A percentile compares a stretch with the other conserved stretches of the same genome.
Evolutionary conservation across 2,888 invertebrate genomes (phyloP).

Genomic region (Eristalinus sepulchralis): DNA sequence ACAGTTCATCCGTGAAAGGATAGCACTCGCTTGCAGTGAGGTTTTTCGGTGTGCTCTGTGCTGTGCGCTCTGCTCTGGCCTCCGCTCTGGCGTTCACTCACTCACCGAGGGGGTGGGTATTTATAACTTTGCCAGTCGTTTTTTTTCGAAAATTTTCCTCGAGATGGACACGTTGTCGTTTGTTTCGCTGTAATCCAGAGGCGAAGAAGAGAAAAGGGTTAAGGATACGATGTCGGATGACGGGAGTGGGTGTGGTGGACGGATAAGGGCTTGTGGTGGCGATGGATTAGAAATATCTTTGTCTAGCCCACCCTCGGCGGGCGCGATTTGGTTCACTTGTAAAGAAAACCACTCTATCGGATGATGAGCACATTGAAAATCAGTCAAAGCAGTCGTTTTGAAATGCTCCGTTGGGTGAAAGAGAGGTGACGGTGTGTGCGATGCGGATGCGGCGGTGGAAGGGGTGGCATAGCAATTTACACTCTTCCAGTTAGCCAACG

Average conservation of each 20-base stretch:
- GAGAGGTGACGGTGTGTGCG: neutral
- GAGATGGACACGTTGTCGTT: constrained; percentile 50
- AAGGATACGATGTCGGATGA: constrained; percentile 43
- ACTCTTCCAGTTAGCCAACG: constrained; percentile 32
- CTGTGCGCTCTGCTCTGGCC: constrained; percentile 28
- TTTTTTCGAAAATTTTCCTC: constrained; percentile 21
- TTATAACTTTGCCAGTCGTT: neutral
- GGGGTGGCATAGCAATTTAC: constrained; percentile 42
- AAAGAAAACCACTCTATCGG: constrained; percentile 70
- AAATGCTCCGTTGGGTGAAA: constrained; percentile 63
- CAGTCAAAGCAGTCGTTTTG: constrained; percentile 68
- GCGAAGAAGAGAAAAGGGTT: constrained; percentile 62
- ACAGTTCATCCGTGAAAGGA: constrained; percentile 71
- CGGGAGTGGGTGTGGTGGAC: constrained; percentile 9
- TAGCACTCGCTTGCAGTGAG: constrained; percentile 22
- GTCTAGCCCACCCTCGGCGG: constrained; percentile 56
- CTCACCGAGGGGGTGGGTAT: neutral
- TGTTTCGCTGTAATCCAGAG: constrained; percentile 30
- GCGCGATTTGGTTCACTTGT: constrained; percentile 66
- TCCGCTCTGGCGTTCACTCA: neutral
- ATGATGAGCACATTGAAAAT: constrained; percentile 71
- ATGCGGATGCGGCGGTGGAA: neutral
- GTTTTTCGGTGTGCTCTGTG: constrained; percentile 42
- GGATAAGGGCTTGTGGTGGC: constrained; percentile 6
- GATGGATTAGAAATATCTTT: constrained; percentile 65